Percentiles rank a stretch among this genome's conserved stretches.
These are phyloP conservation scores for Melieria picta DNA, from an alignment of 2,888 invertebrate species.

Conservation along the genomic window DNA sequence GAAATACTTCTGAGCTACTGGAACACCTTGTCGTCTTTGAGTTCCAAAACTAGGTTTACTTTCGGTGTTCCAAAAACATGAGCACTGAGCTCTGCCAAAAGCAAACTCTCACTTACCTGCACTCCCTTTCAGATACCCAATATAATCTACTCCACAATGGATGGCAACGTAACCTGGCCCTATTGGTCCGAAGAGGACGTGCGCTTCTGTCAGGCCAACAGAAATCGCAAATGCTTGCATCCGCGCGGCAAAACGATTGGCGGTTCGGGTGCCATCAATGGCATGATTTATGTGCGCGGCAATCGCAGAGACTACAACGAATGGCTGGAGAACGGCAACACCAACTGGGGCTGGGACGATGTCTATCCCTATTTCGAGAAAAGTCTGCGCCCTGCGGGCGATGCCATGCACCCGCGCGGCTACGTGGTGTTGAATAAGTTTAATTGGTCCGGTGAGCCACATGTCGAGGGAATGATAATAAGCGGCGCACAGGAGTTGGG, in stretches of 20 bases:
- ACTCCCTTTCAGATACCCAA: no score
- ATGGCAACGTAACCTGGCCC: no score
- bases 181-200: slow-evolving; percentile 46
- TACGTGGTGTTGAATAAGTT: slow-evolving; percentile 66
- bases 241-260: slow-evolving; percentile 74
- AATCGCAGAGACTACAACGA: slow-evolving; percentile 62
- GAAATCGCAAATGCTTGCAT: slow-evolving; percentile 67
- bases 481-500: slow-evolving; percentile 68
- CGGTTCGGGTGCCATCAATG: slow-evolving; percentile 73
- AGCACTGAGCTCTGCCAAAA: no score
- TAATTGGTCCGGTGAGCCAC: slow-evolving; percentile 45
- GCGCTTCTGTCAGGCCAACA: slow-evolving; percentile 48
- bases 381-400: slow-evolving; percentile 66
- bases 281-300: slow-evolving; percentile 71
- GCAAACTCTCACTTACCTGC: no score
- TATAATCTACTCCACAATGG: no score
- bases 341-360: slow-evolving; percentile 78
- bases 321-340: slow-evolving; percentile 72
- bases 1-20: no score
- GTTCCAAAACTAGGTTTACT: no score
- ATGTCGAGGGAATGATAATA: slow-evolving; percentile 56
- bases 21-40: no score
- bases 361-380: slow-evolving; percentile 83
- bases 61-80: no score
- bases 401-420: slow-evolving; percentile 49